Evolutionary conservation across 30 jellyfish, hydroid and myxozoan species (phyloP).

Genomic region (Hydra vulgaris): DNA sequence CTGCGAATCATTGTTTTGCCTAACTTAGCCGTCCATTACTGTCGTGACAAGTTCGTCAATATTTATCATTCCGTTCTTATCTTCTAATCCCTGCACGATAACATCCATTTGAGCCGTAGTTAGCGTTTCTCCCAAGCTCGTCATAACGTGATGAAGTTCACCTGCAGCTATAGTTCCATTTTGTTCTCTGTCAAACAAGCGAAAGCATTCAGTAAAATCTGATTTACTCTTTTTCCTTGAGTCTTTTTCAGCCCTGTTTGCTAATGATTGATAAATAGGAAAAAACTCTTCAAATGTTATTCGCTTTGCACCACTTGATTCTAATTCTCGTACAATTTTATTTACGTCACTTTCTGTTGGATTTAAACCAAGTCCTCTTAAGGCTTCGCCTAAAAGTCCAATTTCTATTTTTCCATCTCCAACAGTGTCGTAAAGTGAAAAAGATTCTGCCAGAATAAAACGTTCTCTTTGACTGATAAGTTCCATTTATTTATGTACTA

Average conservation of each 20-base stretch:
- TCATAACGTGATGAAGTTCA: slow-evolving; percentile 88
- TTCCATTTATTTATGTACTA: too few species aligned
- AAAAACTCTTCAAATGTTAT: slow-evolving; percentile 79
- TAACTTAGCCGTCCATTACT: slow-evolving; percentile 63
- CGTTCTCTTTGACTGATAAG: slow-evolving; percentile 76
- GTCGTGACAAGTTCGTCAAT: slow-evolving; percentile 80
- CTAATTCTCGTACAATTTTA: slow-evolving; percentile 68
- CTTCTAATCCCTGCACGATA: slow-evolving; percentile 82
- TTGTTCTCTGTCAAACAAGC: slow-evolving; percentile 89
- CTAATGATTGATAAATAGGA: slow-evolving; percentile 72
- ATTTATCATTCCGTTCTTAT: slow-evolving; percentile 80
- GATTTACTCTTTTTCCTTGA: slow-evolving; percentile 52
- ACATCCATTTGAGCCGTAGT: slow-evolving; percentile 84
- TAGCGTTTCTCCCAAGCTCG: slow-evolving; percentile 80
- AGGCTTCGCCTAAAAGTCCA: slow-evolving; percentile 70
- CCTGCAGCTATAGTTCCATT: slow-evolving; percentile 92
- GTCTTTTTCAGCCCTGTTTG: slow-evolving; percentile 21
- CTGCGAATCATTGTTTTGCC: too few species aligned
- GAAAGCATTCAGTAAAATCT: slow-evolving; percentile 92
- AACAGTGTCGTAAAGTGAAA: slow-evolving; percentile 71
- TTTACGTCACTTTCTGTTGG: slow-evolving; percentile 86
- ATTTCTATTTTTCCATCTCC: slow-evolving; percentile 89
- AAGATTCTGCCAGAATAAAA: slow-evolving; percentile 72
- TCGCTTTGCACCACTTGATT: slow-evolving; percentile 54
- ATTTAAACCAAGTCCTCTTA: slow-evolving; percentile 93